These are phyloP conservation scores for Meda fulgida DNA, from an alignment of 2,797 vertebrate species.

Conservation along the genomic window DNA sequence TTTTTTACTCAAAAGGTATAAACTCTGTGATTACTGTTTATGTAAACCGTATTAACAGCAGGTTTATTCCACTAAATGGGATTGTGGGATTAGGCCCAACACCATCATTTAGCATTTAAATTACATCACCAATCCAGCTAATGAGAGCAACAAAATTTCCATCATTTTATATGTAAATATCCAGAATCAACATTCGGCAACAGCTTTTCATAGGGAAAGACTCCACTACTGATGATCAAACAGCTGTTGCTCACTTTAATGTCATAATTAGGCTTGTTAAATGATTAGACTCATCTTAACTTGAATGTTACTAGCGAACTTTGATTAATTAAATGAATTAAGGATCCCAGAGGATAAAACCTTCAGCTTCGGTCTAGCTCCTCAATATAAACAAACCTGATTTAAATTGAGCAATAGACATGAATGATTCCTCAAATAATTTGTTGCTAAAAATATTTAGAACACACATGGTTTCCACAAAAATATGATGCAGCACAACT, in stretches of 20 bases:
- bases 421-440: not conserved
- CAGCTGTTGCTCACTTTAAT: not conserved
- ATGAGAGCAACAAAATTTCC: not conserved
- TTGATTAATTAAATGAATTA: not conserved
- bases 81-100: not conserved
- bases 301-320: not conserved
- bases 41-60: not conserved
- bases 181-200: not conserved
- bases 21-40: not conserved
- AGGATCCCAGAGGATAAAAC: constrained; percentile 1
- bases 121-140: constrained; percentile 3
- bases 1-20: not conserved
- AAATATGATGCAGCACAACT: not conserved
- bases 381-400: not conserved
- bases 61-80: not conserved
- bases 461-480: not conserved
- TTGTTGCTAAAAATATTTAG: not conserved
- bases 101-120: constrained; percentile 27
- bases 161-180: constrained; percentile 20
- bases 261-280: constrained; percentile 2
- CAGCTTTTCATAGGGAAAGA: constrained; percentile 16
- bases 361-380: not conserved
- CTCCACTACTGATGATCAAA: not conserved
- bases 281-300: not conserved
- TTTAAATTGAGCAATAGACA: not conserved